These are phyloP conservation scores for Vidua macroura DNA, from an alignment of 2,113 vertebrate species.

Conservation along the genomic window DNA sequence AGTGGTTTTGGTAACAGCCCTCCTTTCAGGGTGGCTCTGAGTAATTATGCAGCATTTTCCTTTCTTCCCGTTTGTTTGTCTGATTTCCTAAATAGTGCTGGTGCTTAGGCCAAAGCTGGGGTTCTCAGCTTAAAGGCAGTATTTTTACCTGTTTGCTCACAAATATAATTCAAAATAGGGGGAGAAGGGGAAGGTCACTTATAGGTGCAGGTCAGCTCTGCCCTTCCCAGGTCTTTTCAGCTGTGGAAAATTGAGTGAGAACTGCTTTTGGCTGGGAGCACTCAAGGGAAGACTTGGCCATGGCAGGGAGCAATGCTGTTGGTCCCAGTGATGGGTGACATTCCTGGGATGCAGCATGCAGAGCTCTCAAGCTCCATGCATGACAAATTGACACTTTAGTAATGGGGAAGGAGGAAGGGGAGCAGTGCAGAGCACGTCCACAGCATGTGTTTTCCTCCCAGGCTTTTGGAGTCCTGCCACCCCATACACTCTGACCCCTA, in stretches of 20 bases:
- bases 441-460: neutral
- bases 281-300: neutral
- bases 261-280: neutral
- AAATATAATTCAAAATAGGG: accelerated
- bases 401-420: neutral
- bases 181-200: neutral
- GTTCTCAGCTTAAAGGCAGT: neutral
- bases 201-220: neutral
- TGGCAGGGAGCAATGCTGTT: neutral
- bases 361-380: neutral
- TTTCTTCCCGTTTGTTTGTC: neutral
- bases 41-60: neutral
- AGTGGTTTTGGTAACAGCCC: neutral
- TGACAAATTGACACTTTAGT: neutral
- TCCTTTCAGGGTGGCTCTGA: neutral
- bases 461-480: neutral
- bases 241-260: neutral
- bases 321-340: neutral
- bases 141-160: neutral
- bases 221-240: neutral
- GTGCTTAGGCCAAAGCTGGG: neutral
- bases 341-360: neutral
- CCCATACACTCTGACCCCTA: accelerated
- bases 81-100: neutral
- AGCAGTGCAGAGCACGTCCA: neutral